Conservation (phyloP, 2,888 invertebrate species). For the Sphaerophoria rueppellii region DNA sequence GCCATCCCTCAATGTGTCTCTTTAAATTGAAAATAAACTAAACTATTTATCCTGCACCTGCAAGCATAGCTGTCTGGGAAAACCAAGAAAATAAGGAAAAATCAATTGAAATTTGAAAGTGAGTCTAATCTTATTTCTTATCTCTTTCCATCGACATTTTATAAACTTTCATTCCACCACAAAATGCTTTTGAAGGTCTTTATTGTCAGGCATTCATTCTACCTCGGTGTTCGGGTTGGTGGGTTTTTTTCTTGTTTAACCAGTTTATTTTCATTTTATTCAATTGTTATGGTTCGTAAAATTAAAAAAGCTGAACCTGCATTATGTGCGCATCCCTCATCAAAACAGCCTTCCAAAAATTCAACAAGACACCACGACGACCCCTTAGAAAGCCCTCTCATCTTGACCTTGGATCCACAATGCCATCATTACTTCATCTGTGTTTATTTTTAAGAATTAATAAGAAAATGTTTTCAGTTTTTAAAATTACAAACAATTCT, state of each 20-base stretch:
- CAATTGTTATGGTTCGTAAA: neutral
- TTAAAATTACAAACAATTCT: conserved; percentile 53
- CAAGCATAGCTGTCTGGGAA: too few species aligned
- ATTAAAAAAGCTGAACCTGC: neutral
- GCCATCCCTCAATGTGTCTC: too few species aligned
- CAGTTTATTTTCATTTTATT: conserved; percentile 31
- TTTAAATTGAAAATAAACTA: too few species aligned
- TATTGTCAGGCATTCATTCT: conserved; percentile 16
- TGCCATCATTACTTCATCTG: neutral
- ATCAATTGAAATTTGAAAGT: too few species aligned
- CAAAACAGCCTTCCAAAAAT: neutral
- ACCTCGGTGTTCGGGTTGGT: neutral
- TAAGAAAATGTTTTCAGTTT: neutral
- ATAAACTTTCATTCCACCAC: neutral
- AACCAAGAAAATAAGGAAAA: neutral
- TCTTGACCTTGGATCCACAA: conserved; percentile 2
- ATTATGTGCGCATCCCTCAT: neutral
- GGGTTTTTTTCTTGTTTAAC: conserved; percentile 29
- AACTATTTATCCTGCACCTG: too few species aligned
- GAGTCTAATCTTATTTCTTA: too few species aligned
- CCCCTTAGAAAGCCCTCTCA: neutral
- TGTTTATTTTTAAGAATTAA: too few species aligned
- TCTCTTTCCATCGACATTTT: conserved; percentile 15
- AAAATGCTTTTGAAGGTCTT: conserved; percentile 50
- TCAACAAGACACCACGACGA: neutral